Percentiles rank a stretch among this genome's conserved stretches.
These are phyloP conservation scores for Daubentonia madagascariensis DNA, from an alignment of 2,113 vertebrate species.

Conservation along the genomic window DNA sequence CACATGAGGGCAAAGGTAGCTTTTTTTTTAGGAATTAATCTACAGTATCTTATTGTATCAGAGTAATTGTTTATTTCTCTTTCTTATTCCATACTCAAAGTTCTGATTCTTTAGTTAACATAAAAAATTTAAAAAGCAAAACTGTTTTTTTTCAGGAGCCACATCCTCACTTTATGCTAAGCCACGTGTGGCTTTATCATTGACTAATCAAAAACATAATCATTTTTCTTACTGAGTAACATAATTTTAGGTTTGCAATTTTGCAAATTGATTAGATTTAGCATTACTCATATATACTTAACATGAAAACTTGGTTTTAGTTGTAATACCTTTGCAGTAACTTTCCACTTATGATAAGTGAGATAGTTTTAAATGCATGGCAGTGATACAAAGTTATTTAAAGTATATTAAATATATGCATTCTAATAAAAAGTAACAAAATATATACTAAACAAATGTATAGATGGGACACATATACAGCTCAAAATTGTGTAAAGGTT, in stretches of 20 bases:
- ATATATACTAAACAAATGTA: background rate
- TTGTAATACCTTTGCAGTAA: background rate
- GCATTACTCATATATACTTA: background rate
- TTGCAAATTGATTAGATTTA: conserved; percentile 8
- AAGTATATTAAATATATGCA: background rate
- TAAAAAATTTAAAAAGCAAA: background rate
- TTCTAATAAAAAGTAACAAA: background rate
- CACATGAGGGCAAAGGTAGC: background rate
- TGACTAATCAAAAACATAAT: conserved; percentile 2
- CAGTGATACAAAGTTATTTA: background rate
- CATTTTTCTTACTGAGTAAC: background rate
- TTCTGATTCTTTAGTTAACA: background rate
- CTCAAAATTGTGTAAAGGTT: background rate
- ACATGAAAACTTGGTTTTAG: conserved; percentile 25
- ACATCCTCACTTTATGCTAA: background rate
- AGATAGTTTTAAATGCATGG: background rate
- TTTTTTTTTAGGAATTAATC: background rate
- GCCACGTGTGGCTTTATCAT: background rate
- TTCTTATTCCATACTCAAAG: background rate
- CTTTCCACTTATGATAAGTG: background rate
- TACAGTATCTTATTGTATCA: background rate
- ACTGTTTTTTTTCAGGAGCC: background rate
- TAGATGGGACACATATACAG: background rate
- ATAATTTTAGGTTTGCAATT: conserved; percentile 5
- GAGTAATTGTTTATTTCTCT: background rate